phyloP scores from a whole-genome alignment of 2,888 invertebrate species.

The Choristoneura rosaceana region DNA sequence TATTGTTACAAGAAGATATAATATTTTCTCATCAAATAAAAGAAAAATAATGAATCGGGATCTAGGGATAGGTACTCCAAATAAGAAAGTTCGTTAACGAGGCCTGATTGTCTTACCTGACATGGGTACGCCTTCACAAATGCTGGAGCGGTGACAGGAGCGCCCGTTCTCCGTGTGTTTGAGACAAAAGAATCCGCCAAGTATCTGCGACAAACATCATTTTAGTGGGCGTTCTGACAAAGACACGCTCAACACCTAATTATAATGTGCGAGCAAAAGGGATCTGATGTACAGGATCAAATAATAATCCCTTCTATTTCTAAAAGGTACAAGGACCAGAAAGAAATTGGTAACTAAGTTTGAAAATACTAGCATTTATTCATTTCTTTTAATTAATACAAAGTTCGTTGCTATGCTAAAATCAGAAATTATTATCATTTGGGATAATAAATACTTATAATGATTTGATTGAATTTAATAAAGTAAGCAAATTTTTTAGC shows the following conservation, averaged over 20 bases:
- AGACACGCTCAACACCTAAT: neutral
- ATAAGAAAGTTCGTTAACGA: neutral
- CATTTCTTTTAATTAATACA: no score
- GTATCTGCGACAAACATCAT: slow-evolving; percentile 52
- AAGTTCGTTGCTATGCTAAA: no score
- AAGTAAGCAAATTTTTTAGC: no score
- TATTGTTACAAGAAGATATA: neutral
- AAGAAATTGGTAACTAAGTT: no score
- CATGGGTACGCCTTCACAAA: slow-evolving; percentile 64
- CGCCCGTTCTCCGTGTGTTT: slow-evolving; percentile 52
- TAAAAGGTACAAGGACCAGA: no score
- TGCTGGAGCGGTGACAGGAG: slow-evolving; percentile 59
- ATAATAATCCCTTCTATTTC: no score
- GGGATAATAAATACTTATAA: no score
- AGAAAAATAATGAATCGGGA: neutral
- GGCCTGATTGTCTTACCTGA: slow-evolving; percentile 55
- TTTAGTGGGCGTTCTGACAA: neutral
- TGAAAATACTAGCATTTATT: no score
- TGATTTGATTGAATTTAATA: no score
- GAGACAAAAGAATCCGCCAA: slow-evolving; percentile 56
- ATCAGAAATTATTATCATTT: no score
- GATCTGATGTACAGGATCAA: no score
- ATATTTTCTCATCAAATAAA: neutral
- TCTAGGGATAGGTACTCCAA: neutral
- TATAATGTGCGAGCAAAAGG: neutral